A percentile compares a stretch with the other conserved stretches of the same genome.
Evolutionary conservation across 2,797 vertebrate genomes (phyloP).

Genomic region (Notamacropus eugenii): DNA sequence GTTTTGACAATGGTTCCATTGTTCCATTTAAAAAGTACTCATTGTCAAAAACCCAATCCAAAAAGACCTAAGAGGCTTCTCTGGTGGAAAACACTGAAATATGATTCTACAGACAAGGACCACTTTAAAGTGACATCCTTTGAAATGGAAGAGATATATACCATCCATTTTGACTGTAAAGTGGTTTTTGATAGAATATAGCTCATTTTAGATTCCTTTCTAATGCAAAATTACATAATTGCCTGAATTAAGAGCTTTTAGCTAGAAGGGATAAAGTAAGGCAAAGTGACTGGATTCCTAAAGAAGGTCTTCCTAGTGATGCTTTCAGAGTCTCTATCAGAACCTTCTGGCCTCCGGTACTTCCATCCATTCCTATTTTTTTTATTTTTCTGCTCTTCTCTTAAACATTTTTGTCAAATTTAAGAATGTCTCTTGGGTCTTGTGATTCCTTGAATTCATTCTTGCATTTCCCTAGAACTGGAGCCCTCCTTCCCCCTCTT

Average conservation of each 20-base stretch:
- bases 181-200: conserved; percentile 36
- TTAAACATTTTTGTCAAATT: neutral
- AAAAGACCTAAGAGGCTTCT: neutral
- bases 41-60: neutral
- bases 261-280: conserved; percentile 19
- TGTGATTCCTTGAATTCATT: neutral
- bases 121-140: neutral
- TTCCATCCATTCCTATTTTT: neutral
- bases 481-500: too few relatives aligned
- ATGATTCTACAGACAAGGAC: neutral
- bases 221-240: conserved; percentile 49
- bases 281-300: neutral
- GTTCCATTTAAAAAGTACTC: neutral
- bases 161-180: neutral
- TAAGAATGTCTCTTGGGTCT: neutral
- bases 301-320: neutral
- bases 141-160: conserved; percentile 35
- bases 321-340: neutral
- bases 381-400: neutral
- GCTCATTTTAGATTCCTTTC: conserved; percentile 20
- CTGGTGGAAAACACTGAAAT: neutral
- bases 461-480: neutral
- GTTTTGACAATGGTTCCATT: neutral
- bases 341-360: neutral
- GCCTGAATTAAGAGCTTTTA: conserved; percentile 54